Conservation (phyloP, 2,797 vertebrate genomes). For the Lycodopsis pacificus region DNA sequence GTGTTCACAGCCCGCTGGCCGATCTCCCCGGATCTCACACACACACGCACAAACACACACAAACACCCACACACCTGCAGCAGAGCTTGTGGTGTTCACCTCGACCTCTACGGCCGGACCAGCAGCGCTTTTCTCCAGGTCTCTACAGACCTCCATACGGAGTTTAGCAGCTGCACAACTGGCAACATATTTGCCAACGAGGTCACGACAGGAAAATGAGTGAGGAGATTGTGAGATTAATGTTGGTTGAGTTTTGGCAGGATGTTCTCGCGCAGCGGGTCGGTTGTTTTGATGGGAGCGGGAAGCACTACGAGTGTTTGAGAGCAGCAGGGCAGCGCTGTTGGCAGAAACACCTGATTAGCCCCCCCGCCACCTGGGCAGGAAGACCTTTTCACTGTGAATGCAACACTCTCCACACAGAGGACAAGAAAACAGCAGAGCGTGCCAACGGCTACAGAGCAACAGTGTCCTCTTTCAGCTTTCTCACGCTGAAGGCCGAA, state of each 20-base stretch:
- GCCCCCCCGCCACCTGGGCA: conserved; percentile 53
- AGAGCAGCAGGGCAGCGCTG: conserved; percentile 29
- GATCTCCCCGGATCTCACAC: neutral
- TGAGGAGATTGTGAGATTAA: conserved; percentile 10
- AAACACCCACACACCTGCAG: conserved; percentile 13
- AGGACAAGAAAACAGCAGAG: conserved; percentile 33
- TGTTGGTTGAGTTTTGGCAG: neutral
- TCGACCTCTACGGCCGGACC: conserved; percentile 1
- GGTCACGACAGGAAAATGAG: neutral
- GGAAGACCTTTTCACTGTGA: conserved; percentile 57
- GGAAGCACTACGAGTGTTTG: conserved; percentile 22
- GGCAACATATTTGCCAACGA: neutral
- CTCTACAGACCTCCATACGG: neutral
- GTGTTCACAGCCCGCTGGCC: conserved; percentile 36
- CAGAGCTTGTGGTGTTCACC: conserved; percentile 39
- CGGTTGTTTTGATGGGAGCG: conserved; percentile 34
- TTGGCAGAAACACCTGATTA: conserved; percentile 59
- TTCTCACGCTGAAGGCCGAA: conserved; percentile 32
- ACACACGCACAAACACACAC: neutral
- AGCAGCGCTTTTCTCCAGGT: conserved; percentile 26
- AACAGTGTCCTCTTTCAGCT: conserved; percentile 37
- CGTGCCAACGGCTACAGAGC: conserved; percentile 42
- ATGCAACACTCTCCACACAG: conserved; percentile 31
- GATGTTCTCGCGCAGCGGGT: conserved; percentile 14
- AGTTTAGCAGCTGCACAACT: conserved; percentile 18